phyloP scores from a whole-genome alignment of 1,140 invertebrate genomes.

The Micrasema minimum region DNA sequence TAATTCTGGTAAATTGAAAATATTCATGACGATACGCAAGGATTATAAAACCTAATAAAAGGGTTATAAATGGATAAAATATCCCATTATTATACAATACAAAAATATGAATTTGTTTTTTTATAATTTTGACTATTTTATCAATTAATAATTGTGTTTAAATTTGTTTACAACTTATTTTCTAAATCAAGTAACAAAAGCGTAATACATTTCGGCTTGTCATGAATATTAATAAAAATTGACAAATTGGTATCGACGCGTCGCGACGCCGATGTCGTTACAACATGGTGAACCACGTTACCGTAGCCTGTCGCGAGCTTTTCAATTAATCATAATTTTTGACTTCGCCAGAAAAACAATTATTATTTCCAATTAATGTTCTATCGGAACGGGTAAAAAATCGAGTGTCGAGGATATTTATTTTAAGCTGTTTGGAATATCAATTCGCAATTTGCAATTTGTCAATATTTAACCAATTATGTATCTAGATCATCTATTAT shows the following conservation, averaged over 20 bases:
- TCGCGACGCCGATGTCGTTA: background rate
- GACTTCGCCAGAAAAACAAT: conserved; percentile 16
- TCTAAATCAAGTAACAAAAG: background rate
- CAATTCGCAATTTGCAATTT: conserved; percentile 51
- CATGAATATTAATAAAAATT: conserved; percentile 33
- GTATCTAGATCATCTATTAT: background rate
- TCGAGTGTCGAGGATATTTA: conserved; percentile 1
- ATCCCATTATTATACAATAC: too few relatives aligned
- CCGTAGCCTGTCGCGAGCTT: conserved; percentile 4
- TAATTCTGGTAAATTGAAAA: too few relatives aligned
- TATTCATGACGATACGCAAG: too few relatives aligned
- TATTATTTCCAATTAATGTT: conserved; percentile 18
- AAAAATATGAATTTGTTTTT: too few relatives aligned
- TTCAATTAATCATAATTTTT: conserved; percentile 33
- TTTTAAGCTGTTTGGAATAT: conserved; percentile 44
- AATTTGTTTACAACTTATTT: too few relatives aligned
- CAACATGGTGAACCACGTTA: background rate
- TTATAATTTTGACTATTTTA: too few relatives aligned
- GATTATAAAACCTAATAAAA: too few relatives aligned
- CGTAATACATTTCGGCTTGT: conserved; percentile 21
- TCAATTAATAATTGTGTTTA: too few relatives aligned
- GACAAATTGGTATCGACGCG: conserved; percentile 25
- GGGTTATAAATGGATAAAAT: too few relatives aligned
- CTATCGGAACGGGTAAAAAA: conserved; percentile 9
- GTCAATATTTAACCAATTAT: conserved; percentile 7